Percentiles rank a stretch among this genome's conserved stretches.
Evolutionary conservation across 2,113 vertebrate species (phyloP).

Genomic region (Campylomormyrus numenius): DNA sequence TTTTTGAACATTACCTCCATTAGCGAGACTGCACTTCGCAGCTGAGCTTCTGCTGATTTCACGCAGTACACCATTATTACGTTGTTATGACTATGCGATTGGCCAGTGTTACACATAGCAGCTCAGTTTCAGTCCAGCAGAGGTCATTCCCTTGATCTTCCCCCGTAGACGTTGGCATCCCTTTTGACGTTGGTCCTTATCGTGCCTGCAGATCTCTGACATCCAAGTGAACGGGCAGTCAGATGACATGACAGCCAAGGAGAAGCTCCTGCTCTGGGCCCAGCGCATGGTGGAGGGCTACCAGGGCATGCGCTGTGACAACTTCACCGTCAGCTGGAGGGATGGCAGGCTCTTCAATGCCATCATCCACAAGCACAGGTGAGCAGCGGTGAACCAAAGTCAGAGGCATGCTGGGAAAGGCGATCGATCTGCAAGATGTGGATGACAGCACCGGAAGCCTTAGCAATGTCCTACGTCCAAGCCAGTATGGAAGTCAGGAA

Average conservation of each 20-base stretch:
- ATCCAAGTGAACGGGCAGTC: slow-evolving; percentile 94
- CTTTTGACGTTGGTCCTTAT: neutral
- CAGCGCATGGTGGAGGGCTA: slow-evolving; percentile 88
- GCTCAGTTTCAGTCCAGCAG: too few species aligned
- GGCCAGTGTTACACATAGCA: neutral
- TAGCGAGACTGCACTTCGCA: neutral
- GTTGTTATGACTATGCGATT: neutral
- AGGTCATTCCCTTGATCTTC: neutral
- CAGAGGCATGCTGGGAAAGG: neutral
- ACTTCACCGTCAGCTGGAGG: slow-evolving; percentile 90
- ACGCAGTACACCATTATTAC: neutral
- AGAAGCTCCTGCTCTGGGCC: slow-evolving; percentile 93
- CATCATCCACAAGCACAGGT: slow-evolving; percentile 90
- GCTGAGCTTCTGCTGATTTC: neutral
- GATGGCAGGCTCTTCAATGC: slow-evolving; percentile 94
- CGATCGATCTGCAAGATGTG: neutral
- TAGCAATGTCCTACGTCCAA: neutral
- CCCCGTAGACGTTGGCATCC: neutral
- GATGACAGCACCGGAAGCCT: neutral
- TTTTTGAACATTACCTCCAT: neutral
- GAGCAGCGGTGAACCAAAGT: slow-evolving; percentile 32
- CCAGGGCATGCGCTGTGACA: slow-evolving; percentile 82
- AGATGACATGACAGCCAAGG: slow-evolving; percentile 93
- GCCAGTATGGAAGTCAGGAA: neutral
- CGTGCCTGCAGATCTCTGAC: slow-evolving; percentile 77